These are phyloP conservation scores for Perca schrenkii DNA, from an alignment of 2,113 vertebrate species.

Conservation along the genomic window DNA sequence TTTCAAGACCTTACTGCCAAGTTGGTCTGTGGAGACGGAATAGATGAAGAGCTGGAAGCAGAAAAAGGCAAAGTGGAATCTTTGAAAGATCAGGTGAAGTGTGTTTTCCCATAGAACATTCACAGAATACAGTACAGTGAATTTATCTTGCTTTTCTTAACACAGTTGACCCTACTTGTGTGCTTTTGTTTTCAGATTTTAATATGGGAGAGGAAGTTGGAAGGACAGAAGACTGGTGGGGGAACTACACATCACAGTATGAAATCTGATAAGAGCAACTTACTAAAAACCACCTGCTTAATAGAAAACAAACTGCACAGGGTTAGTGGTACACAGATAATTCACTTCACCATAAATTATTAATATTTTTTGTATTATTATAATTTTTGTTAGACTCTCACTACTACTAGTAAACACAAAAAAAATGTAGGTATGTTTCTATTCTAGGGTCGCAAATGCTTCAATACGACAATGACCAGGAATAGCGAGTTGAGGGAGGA, in stretches of 20 bases:
- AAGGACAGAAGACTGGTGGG: not conserved
- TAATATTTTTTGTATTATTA: too few relatives aligned
- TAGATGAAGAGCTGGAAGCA: slow-evolving; percentile 24
- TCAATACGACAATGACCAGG: slow-evolving; percentile 39
- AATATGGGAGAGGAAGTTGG: slow-evolving; percentile 42
- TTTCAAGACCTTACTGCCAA: slow-evolving; percentile 19
- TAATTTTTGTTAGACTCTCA: too few relatives aligned
- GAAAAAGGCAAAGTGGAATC: slow-evolving; percentile 10
- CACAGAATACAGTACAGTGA: not conserved
- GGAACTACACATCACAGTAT: not conserved
- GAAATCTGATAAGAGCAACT: slow-evolving; percentile 16
- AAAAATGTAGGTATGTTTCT: not conserved
- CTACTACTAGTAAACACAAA: not conserved
- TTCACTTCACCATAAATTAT: not conserved
- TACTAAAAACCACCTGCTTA: not conserved
- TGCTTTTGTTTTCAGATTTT: slow-evolving; percentile 40
- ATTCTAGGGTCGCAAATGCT: slow-evolving; percentile 8
- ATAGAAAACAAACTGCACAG: slow-evolving; percentile 40
- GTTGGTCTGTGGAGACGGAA: slow-evolving; percentile 1
- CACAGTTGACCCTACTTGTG: not conserved
- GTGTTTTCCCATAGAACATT: not conserved
- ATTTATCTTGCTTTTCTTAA: not conserved
- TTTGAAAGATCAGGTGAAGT: slow-evolving; percentile 35
- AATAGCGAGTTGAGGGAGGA: slow-evolving; percentile 47
- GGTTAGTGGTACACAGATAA: slow-evolving; percentile 19